Percentiles rank a stretch among this genome's conserved stretches.
Conservation (phyloP, 1,140 invertebrate genomes). For the Nomia melanderi region DNA sequence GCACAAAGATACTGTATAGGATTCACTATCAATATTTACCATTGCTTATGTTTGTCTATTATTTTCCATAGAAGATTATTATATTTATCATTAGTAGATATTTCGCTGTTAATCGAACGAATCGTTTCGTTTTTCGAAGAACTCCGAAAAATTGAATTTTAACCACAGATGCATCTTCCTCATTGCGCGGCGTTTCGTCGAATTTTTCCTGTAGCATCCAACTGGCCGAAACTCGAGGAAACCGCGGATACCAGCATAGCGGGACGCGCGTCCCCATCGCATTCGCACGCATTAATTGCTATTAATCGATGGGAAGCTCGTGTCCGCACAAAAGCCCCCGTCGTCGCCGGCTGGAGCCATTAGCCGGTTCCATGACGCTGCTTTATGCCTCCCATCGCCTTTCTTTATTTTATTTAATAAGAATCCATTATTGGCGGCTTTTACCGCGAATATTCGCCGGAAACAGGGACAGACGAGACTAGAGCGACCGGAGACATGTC, state of each 20-base stretch:
- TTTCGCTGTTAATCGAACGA: too few relatives aligned
- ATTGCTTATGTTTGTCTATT: too few relatives aligned
- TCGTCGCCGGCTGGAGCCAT: background rate
- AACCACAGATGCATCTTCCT: too few relatives aligned
- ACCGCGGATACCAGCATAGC: background rate
- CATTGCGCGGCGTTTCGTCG: too few relatives aligned
- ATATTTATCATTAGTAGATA: too few relatives aligned
- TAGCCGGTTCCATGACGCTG: slow-evolving; percentile 3
- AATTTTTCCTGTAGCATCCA: too few relatives aligned
- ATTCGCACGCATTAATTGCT: background rate
- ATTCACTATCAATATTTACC: too few relatives aligned
- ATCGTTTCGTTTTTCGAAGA: too few relatives aligned
- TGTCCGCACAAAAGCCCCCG: background rate
- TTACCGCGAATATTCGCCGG: slow-evolving; percentile 12
- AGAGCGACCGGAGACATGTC: slow-evolving; percentile 7
- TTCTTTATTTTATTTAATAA: slow-evolving; percentile 27
- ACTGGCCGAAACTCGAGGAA: background rate
- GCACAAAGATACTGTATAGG: too few relatives aligned
- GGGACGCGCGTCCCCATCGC: background rate
- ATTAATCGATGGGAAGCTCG: background rate
- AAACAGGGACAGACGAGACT: background rate
- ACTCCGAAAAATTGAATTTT: too few relatives aligned
- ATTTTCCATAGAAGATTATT: too few relatives aligned
- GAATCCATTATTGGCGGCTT: slow-evolving; percentile 28
- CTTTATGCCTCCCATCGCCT: background rate